Base-by-base conservation (phyloP, 2,113 vertebrate species). In the Sapajus apella region DNA sequence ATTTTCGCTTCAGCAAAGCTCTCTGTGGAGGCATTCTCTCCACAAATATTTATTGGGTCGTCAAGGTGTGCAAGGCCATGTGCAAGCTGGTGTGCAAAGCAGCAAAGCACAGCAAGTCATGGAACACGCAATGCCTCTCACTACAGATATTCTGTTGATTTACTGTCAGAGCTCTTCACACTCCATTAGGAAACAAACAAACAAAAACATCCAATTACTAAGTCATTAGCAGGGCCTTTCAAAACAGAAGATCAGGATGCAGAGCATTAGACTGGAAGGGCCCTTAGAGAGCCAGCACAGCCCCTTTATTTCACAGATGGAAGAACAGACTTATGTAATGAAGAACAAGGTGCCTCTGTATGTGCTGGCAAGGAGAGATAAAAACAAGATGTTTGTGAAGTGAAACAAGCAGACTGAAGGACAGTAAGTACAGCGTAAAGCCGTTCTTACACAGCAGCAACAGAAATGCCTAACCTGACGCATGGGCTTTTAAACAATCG, bases 101-200 rank as follows among this genome's bases (percentile, higher is more conserved):
- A 45, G 95, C 12, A 77, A 93, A 90, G 47, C 83, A 45, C 16
- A 37, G 92, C 27, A 80, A 95, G 94, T 37, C 96, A 83, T 2
- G n/a, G 56, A 50, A 11, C 75, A 77, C 47, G 43, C 89, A 58
- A 2, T 14, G 84, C 84, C 72, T 93, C 90, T 93, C 81, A 37
- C n/a, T 56, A 45, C 10, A 80, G 93, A 90, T 92, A 96, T 87
- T 96, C 64, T 79, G 96, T 91, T 97, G 96, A 97, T 97, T 95
- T 97, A 96, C 92, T 92, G 87, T 92, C 96, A 97, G 92, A 84
- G 97, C 73, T 75, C 96, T 97, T 97, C 93, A 97, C 95, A 97
- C 96, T 96, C 97, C 97, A 97, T 98, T 97, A 98, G 94, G 96
- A 96, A 96, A 97, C 96, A 97, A 98, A 97, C 95, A 97, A 97